Evolutionary conservation across 1,140 invertebrate species (phyloP), one percentile per base, ranked within the genome.

Genomic region (Formica selysi): DNA sequence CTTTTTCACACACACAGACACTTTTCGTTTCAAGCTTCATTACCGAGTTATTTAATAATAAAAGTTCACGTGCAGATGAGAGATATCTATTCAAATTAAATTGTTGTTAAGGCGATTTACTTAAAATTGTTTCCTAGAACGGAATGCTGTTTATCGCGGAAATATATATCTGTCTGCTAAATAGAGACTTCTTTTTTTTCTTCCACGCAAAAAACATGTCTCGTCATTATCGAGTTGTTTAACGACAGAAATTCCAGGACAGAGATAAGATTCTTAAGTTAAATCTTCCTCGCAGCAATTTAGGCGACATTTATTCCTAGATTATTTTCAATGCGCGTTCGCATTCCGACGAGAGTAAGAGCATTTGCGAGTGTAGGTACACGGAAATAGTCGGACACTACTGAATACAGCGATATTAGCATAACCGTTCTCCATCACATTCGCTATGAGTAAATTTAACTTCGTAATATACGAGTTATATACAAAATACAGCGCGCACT

Each of bases 401-500:
- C 38, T 73, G 38, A 83, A 83, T 62, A 62, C 68, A 61, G 6
- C 54, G 68, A 16, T 74, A 83, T 83, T 83, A 83, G 54, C 79
- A 83, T 74, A 83, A 61, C 68, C 26, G 57, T 74, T 73, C 68
- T 74, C 68, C 68, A 26, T 83, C 79, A 74, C 19, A 61, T 62
- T 83, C n/a, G 22, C 79, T 61, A 48, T 41, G 54, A 74, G 68
- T 74, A 83, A 83, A 83, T 83, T 83, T 61, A 83, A 74, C 68
- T 83, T 54, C 54, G 78, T 57, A 44, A 41, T 38, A 38, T n/a
- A 38, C 57, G 38, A 68, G 36, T 81, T 71, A 81, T 51, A 19
- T 51, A 51, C 13, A 19, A 79, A 38, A 68, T 57, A 57, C 13
- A 48, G 19, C 51, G 36, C 22, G 36, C 38, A 26, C 29, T 11